These are phyloP conservation scores for Thunnus albacares DNA, from an alignment of 2,797 vertebrate genomes.

Conservation along the genomic window DNA sequence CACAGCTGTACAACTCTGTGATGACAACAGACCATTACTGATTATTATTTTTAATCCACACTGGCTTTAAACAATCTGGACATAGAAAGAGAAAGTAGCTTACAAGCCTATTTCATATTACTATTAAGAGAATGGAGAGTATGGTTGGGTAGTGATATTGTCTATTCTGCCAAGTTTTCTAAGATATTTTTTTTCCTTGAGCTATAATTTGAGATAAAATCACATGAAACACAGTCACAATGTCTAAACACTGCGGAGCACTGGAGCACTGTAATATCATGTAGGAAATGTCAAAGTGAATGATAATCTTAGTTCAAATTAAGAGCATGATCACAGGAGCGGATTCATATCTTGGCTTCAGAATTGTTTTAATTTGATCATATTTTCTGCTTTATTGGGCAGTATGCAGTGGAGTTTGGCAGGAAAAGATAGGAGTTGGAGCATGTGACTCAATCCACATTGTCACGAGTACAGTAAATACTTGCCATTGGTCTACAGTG, in stretches of 20 bases:
- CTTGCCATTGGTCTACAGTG: constrained; percentile 51
- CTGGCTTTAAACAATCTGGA: constrained; percentile 73
- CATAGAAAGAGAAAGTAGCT: constrained; percentile 51
- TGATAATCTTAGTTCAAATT: constrained; percentile 57
- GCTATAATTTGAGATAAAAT: constrained; percentile 48
- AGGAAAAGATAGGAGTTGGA: constrained; percentile 46
- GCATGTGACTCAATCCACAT: constrained; percentile 55
- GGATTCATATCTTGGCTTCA: constrained; percentile 22
- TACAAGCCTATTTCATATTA: constrained; percentile 26
- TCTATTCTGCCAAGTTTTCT: constrained; percentile 15
- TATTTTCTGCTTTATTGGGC: constrained; percentile 50
- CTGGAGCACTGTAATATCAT: constrained; percentile 31
- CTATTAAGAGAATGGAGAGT: constrained; percentile 11
- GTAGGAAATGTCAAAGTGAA: constrained; percentile 51
- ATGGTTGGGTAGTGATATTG: neutral
- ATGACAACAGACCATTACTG: constrained; percentile 71
- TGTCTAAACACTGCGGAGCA: constrained; percentile 14
- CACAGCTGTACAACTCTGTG: constrained; percentile 53
- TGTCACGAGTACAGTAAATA: constrained; percentile 52
- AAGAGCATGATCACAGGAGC: constrained; percentile 35
- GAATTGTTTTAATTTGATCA: constrained; percentile 22
- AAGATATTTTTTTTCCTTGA: too few species aligned
- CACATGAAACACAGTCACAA: constrained; percentile 27
- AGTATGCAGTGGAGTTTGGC: constrained; percentile 42
- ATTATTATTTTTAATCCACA: constrained; percentile 74